A percentile compares a stretch with the other conserved stretches of the same genome.
Conservation (phyloP, 2,888 invertebrate genomes). For the Habrosyne pyritoides region DNA sequence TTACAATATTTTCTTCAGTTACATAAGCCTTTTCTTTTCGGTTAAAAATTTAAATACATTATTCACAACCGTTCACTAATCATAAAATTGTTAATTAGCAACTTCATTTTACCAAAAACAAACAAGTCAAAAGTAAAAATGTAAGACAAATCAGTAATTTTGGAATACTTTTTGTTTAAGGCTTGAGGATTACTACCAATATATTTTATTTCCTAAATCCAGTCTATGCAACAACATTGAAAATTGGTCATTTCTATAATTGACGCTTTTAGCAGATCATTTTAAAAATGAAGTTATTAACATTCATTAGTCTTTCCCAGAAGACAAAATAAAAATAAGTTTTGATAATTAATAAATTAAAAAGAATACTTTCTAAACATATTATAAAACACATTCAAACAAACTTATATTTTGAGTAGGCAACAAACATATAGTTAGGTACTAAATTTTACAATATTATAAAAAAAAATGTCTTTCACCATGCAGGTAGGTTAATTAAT, state of each 20-base stretch:
- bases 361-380: conserved; percentile 12
- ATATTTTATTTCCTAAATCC: conserved; percentile 18
- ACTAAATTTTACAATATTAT: conserved; percentile 3
- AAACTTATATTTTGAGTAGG: conserved; percentile 11
- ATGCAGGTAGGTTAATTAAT: conserved; percentile 32
- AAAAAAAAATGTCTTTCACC: conserved; percentile 40
- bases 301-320: background rate
- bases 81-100: conserved; percentile 20
- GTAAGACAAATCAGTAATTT: conserved; percentile 19
- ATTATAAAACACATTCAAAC: conserved; percentile 9
- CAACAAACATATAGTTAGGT: no score
- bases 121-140: background rate
- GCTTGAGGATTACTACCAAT: background rate
- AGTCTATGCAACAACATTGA: conserved; percentile 46
- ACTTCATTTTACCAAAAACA: background rate
- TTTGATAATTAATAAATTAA: conserved; percentile 21
- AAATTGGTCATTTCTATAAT: conserved; percentile 65
- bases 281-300: background rate
- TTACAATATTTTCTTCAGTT: background rate
- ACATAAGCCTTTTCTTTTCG: background rate
- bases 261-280: conserved; percentile 45
- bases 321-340: conserved; percentile 22
- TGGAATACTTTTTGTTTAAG: background rate
- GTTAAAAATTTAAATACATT: conserved; percentile 13
- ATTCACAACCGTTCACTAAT: conserved; percentile 46